Evolutionary conservation across 2,113 vertebrate species (phyloP).

Genomic region (Carettochelys insculpta): DNA sequence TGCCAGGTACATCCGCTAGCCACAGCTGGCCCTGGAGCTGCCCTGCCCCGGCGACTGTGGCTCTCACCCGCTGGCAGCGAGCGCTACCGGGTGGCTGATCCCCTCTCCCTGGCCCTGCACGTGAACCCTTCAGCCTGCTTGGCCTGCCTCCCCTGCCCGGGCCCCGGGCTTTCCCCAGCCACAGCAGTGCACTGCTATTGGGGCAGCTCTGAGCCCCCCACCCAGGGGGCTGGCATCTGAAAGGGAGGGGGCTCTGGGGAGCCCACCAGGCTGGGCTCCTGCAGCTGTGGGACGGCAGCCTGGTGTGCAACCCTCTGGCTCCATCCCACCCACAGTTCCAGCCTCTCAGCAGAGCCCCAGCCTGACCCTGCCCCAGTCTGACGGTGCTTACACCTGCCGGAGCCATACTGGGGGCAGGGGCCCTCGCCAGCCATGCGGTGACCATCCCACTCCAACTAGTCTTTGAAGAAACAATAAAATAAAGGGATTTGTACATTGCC

Average conservation of each 20-base stretch:
- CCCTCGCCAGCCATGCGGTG: constrained; percentile 68
- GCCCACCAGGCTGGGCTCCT: not conserved
- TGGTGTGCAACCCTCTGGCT: no score
- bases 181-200: not conserved
- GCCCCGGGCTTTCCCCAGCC: not conserved
- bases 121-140: not conserved
- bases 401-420: not conserved
- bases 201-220: no score
- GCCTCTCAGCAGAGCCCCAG: not conserved
- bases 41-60: not conserved
- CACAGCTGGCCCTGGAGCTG: not conserved
- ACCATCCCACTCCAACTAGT: constrained; percentile 75
- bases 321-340: constrained; percentile 32
- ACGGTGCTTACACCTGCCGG: not conserved
- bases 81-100: not conserved
- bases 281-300: not conserved
- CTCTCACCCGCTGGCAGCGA: no score
- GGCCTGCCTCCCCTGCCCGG: not conserved
- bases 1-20: not conserved
- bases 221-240: no score
- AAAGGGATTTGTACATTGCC: constrained; percentile 76
- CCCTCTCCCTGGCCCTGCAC: not conserved
- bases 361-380: not conserved
- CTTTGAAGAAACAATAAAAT: constrained; percentile 73
- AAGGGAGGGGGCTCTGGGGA: not conserved